Evolutionary conservation across 2,797 vertebrate species (phyloP).

Genomic region (Eptatretus atami): DNA sequence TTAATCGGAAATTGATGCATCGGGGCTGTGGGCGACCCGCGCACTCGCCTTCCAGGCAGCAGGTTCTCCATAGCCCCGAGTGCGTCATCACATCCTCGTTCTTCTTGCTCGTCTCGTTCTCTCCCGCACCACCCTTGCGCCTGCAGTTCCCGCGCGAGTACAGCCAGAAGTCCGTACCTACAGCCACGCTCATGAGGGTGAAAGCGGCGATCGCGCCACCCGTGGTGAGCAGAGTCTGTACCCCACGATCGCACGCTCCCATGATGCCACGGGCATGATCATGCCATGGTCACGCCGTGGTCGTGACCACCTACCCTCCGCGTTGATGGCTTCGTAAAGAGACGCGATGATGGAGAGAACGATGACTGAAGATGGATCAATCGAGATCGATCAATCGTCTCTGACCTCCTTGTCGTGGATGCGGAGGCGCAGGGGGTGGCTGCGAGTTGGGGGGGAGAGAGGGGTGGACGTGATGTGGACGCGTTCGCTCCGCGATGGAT

Average conservation of each 20-base stretch:
- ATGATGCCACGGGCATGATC: conserved; percentile 13
- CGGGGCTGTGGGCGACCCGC: neutral
- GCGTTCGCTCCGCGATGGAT: too few species aligned
- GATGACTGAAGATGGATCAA: too few species aligned
- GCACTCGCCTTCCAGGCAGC: conserved; percentile 63
- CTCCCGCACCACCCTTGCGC: conserved; percentile 30
- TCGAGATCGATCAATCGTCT: too few species aligned
- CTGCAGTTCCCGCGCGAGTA: conserved; percentile 74
- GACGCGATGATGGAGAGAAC: too few species aligned
- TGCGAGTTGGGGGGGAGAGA: too few species aligned
- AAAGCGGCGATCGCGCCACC: conserved; percentile 80
- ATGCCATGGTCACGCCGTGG: too few species aligned
- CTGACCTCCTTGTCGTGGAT: too few species aligned
- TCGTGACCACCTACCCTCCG: too few species aligned
- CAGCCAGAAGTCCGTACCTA: conserved; percentile 92
- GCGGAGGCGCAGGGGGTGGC: too few species aligned
- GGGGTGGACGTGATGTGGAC: too few species aligned
- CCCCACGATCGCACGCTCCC: conserved; percentile 54
- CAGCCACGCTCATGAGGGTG: conserved; percentile 93
- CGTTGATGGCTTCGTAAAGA: too few species aligned
- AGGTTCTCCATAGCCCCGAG: conserved; percentile 78
- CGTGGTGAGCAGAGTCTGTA: conserved; percentile 77
- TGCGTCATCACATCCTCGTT: conserved; percentile 93
- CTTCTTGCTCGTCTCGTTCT: conserved; percentile 71
- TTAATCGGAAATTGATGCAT: conserved; percentile 6